phyloP scores from a whole-genome alignment of 2,888 invertebrate genomes.

The Hydropsyche betteni region DNA sequence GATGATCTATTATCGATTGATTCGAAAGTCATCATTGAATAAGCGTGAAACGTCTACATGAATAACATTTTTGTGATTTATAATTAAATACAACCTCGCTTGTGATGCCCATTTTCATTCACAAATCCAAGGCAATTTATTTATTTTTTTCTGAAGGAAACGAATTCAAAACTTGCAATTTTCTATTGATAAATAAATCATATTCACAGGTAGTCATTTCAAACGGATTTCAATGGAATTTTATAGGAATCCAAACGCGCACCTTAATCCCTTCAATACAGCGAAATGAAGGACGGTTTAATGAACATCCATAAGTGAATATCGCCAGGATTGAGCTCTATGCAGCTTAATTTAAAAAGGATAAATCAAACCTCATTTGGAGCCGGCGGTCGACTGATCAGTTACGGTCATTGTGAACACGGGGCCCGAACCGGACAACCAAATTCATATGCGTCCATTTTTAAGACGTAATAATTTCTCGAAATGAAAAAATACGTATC shows the following conservation, averaged over 20 bases:
- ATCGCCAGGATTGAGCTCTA: conserved; percentile 51
- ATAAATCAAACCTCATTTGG: conserved; percentile 52
- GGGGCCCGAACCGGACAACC: background rate
- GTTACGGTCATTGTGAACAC: conserved; percentile 48
- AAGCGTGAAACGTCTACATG: background rate
- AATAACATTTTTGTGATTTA: background rate
- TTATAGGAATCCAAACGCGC: background rate
- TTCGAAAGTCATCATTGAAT: conserved; percentile 49
- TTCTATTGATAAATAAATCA: no score
- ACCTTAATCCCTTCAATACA: background rate
- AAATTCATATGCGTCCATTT: background rate
- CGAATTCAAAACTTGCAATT: no score
- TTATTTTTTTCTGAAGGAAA: no score
- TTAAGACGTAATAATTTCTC: no score
- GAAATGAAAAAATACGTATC: no score
- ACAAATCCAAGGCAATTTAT: background rate
- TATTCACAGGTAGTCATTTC: no score
- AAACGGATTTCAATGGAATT: no score
- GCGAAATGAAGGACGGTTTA: conserved; percentile 34
- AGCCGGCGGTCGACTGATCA: conserved; percentile 42
- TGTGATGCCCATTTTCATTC: background rate
- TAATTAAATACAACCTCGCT: background rate
- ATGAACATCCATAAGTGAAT: conserved; percentile 39
- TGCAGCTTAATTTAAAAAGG: conserved; percentile 51
- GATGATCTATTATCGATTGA: conserved; percentile 51